These are phyloP conservation scores for Actenoides lindsayi DNA, from an alignment of 2,113 vertebrate species.

Conservation along the genomic window DNA sequence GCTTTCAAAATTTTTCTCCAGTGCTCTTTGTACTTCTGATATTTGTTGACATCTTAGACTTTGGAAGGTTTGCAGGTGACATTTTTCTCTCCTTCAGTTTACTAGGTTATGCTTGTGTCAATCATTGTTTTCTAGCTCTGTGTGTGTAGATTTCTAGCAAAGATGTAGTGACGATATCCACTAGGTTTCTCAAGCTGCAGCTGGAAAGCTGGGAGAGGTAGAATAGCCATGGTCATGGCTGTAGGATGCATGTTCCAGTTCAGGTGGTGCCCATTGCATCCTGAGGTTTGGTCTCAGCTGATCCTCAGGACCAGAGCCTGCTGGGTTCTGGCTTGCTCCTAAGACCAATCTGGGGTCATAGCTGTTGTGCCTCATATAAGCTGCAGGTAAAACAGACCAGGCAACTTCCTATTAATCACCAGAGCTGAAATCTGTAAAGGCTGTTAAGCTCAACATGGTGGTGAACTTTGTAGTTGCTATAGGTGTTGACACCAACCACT, in stretches of 20 bases:
- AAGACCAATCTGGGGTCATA: neutral
- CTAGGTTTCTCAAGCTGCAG: neutral
- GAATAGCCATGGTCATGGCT: no score
- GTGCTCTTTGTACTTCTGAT: neutral
- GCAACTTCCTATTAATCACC: neutral
- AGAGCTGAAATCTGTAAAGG: neutral
- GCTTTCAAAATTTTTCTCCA: neutral
- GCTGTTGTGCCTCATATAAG: neutral
- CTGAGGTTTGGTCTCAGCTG: neutral
- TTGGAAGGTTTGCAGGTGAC: neutral
- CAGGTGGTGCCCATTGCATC: neutral
- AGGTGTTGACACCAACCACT: rapidly evolving
- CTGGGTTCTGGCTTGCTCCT: neutral
- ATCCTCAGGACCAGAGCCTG: neutral
- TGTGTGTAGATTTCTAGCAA: neutral
- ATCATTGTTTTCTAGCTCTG: neutral
- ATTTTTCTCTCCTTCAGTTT: neutral
- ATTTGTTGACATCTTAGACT: neutral
- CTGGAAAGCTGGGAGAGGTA: neutral
- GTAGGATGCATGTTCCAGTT: neutral
- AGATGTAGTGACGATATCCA: neutral
- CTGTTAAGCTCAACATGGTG: neutral
- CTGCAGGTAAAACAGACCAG: neutral
- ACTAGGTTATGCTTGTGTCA: neutral
- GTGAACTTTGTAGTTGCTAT: neutral